Evolutionary conservation across 2,113 vertebrate species (phyloP), one percentile per base, ranked within the genome.

Genomic region (Atherinomorus stipes): DNA sequence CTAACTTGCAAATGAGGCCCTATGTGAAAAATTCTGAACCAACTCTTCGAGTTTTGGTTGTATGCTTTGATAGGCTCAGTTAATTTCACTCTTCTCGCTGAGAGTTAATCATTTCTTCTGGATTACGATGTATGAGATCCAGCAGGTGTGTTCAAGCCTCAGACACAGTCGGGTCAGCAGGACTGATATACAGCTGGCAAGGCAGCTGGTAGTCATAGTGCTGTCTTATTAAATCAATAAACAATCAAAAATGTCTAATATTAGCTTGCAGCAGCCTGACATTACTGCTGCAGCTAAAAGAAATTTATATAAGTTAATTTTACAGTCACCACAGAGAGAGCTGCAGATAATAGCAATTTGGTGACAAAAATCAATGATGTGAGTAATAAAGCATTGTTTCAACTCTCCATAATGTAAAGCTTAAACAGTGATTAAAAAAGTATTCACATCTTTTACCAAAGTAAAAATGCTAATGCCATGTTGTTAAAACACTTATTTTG

Each of bases 161-260:
- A 38, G 34, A 19, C 37, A 22, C 12, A 38, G n/a, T 13, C 7
- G 22, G 56, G 25, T 59, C 34, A 59, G 22, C 34, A 38, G 12
- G 31, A 38, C 21, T 59, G 34, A 22, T 59, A 22, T 59, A 59
- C 31, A 38, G 13, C 37, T 23, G 37, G 21, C 37, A 21, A 31
- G 19, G 31, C 37, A 38, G 53, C 31, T 59, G 37, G 12, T 40
- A 21, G 56, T 58, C 56, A n/a, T 59, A 40, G 37, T 38, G 12
- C 34, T 23, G n/a, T 38, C 37, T 40, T 59, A 40, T 40, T 37
- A 59, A 59, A 59, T 59, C 26, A 40, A 59, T 40, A 23, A 59
- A 38, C 34, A 59, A 59, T 59, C 34, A 38, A 34, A 23, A 37
- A 22, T 59, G 21, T 58, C 56, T 42, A 22, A 34, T 34, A n/a